Evolutionary conservation across 2,797 vertebrate species (phyloP), one percentile per base, ranked within the genome.

Genomic region (Acrocephalus scirpaceus): DNA sequence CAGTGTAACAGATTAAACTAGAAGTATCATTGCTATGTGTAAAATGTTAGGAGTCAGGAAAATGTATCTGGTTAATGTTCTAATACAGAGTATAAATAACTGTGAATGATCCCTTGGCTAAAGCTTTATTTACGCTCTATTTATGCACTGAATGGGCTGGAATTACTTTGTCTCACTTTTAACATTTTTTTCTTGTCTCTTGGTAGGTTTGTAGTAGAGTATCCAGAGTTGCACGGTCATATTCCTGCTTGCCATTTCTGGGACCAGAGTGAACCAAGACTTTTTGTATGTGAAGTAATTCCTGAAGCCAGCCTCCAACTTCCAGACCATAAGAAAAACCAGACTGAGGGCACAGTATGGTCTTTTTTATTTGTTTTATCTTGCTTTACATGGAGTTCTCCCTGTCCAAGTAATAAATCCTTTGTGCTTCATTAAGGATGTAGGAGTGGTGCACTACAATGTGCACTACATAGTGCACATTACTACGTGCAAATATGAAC

Each of bases 191-290:
- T 36, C 61, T 90, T 72, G 10, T 95, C 65, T 66, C 66, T 88
- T 97, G 30, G 42, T 93, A 99, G 98, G 91, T 97, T 95, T 81
- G 85, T 92, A 88, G 95, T 98, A 81, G 95, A 94, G 18, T 97
- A 97, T 61, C 93, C 97, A 21, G 98, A 98, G 44, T 92, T 99
- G 73, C 95, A 78, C 1, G 94, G 92, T 30, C 98, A 97, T 14
- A 97, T 98, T 71, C 99, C 99, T 2, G 57, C 98, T 67, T 98
- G 97, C 95, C 99, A 99, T 85, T 99, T 98, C 97, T 99, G 99
- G 99, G 99, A 99, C 71, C 98, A 99, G 97, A 98, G 92, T 4
- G 99, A 99, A 93, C 98, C 99, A 50, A 98, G 98, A 70, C 98
- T 99, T 36, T 99, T 99, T 72, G 98, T 98, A 36, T 99, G 99